Evolutionary conservation across 1,140 invertebrate species (phyloP), one percentile per base, ranked within the genome.

Genomic region (Hyles vespertilio): DNA sequence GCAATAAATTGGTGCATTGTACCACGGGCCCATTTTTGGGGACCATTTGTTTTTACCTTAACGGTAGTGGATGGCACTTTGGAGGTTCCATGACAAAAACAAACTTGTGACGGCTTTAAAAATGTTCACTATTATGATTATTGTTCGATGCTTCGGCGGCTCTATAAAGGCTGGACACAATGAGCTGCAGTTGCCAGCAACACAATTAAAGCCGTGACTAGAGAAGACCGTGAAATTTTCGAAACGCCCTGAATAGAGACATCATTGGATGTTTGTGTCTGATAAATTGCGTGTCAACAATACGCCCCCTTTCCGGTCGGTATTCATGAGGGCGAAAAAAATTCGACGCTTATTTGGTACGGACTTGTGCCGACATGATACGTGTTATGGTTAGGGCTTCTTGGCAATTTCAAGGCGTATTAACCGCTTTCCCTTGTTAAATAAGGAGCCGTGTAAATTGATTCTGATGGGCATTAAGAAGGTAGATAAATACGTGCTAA

Each of bases 221-320:
- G 72, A 76, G 61, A 59, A 64, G 61, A 73, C 72, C 79, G 78
- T 87, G 79, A 83, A 85, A 85, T 84, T 75, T 69, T 77, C 49
- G 66, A 72, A 71, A 75, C 65, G 67, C 59, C 65, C 56, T 78
- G 70, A 84, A 85, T 79, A 81, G 77, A 79, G 40, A 64, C 72
- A 87, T 87, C 79, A 87, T 83, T 79, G 74, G 72, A 66, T 72
- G 67, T 85, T 84, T 84, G 72, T 82, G 69, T 77, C 77, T 79
- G 77, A 85, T 79, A 85, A 79, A 84, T 85, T 71, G 75, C 69
- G 50, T 60, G 70, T 70, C 77, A 83, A 87, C 75, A 85, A 79
- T 76, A 84, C 80, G 79, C 81, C 77, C 71, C 64, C 65, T 77
- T 79, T 64, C 72, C 70, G 69, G 75, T 69, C 51, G 59, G 32